Evolutionary conservation across 2,888 invertebrate species (phyloP), one percentile per base, ranked within the genome.

Genomic region (Iphiclides podalirius): DNA sequence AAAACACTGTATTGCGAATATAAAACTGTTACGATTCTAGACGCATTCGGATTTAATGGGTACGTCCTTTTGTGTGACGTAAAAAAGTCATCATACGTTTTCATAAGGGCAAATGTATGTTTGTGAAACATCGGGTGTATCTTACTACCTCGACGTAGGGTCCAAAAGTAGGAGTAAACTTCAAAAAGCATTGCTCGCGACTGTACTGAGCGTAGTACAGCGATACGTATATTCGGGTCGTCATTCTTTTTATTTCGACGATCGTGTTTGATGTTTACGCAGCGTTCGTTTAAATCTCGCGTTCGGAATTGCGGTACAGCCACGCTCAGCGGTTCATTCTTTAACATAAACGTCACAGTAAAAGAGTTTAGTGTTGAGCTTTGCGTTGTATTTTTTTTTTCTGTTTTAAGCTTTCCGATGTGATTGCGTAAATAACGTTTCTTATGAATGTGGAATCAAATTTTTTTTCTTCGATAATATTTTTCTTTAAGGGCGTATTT

Each of bases 1-100:
- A 56, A 53, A 52, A 54, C 35, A 41, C 57, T 53, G 39, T 58
- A 58, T 57, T 57, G 56, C 56, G 56, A 53, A 53, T 50, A 52
- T 57, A 55, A 58, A 58, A 52, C 52, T 51, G 55, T 54, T 56
- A 57, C 58, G 56, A 53, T 36, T 26, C 45, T 33, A 39, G 46
- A 52, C 47, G 39, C 40, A 41, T 42, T 40, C 39, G 36, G 35
- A 34, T 51, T 50, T 53, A 53, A 55, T 55, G 47, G 41, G 38
- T 53, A 55, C 39, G 47, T 52, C 52, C 57, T 54, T 61, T 57
- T 57, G 58, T 52, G 49, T 47, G n/a, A n/a, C n/a, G 40, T 45
- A 20, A 17, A 37, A 23, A 31, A 17, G 6, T 28, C 43, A 35
- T 42, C 43, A 48, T 39, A 37, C 38, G 43, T 59, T 59, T 59